These are phyloP conservation scores for Dinoponera quadriceps DNA, from an alignment of 1,140 invertebrate species.

Conservation along the genomic window DNA sequence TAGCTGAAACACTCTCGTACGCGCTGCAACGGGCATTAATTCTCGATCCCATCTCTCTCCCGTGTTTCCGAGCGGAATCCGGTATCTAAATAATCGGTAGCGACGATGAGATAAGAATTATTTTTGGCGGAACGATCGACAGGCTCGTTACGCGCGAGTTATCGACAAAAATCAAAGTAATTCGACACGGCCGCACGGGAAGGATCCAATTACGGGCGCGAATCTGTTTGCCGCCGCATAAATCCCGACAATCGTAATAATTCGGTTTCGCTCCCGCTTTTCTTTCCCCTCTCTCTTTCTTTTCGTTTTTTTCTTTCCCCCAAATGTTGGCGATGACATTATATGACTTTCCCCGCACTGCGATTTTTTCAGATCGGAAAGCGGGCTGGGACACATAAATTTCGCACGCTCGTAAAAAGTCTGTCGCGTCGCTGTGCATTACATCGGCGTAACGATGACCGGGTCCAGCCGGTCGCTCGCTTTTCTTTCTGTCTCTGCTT, in stretches of 20 bases:
- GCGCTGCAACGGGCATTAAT: background rate
- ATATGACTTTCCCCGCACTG: slow-evolving; percentile 44
- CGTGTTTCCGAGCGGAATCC: background rate
- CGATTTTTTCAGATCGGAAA: slow-evolving; percentile 27
- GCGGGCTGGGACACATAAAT: slow-evolving; percentile 69
- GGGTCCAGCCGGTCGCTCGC: slow-evolving; percentile 56
- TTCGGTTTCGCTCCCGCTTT: slow-evolving; percentile 35
- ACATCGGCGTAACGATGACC: slow-evolving; percentile 72
- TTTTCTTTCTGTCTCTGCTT: slow-evolving; percentile 56
- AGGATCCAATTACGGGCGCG: slow-evolving; percentile 66
- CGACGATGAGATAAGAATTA: slow-evolving; percentile 32
- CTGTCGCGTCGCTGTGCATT: slow-evolving; percentile 65
- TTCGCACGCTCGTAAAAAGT: slow-evolving; percentile 74
- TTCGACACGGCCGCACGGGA: slow-evolving; percentile 52
- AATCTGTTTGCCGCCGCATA: slow-evolving; percentile 71
- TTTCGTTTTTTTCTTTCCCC: background rate
- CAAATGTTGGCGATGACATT: slow-evolving; percentile 62
- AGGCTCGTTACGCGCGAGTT: slow-evolving; percentile 48
- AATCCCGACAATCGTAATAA: slow-evolving; percentile 71
- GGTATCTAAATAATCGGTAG: slow-evolving; percentile 37
- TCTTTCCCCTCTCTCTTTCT: background rate
- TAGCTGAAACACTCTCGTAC: no score
- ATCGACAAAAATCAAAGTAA: slow-evolving; percentile 54
- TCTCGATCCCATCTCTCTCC: background rate
- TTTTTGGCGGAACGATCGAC: slow-evolving; percentile 35